Conservation (phyloP, 1,140 invertebrate species). For the Plectus sambesii region DNA sequence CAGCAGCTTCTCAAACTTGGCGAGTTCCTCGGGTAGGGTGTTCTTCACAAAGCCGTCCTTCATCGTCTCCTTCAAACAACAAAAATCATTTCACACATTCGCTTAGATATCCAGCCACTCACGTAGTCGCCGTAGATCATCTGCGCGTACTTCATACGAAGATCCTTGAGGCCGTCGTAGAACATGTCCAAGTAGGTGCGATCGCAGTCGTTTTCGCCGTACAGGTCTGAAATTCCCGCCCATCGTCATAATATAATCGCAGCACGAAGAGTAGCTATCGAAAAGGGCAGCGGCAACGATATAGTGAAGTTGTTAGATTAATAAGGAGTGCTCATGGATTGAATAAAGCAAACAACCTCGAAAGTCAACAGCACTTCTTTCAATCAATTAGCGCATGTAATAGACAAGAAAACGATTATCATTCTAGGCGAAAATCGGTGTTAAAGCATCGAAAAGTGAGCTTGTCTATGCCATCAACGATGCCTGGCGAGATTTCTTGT, state of each 20-base stretch:
- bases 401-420: no score
- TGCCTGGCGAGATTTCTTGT: no score
- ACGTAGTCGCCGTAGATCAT: constrained; percentile 45
- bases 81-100: neutral
- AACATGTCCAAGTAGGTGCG: constrained; percentile 17
- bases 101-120: constrained; percentile 16
- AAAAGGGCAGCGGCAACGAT: no score
- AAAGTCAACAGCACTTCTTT: no score
- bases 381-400: no score
- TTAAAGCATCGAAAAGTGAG: no score
- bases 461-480: no score
- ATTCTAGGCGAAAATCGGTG: no score
- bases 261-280: no score
- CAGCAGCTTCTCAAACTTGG: constrained; percentile 26
- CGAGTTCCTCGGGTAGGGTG: constrained; percentile 17
- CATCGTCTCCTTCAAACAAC: constrained; percentile 16
- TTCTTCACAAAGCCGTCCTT: constrained; percentile 21
- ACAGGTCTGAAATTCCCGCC: constrained; percentile 35
- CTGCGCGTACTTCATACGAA: constrained; percentile 27
- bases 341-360: no score
- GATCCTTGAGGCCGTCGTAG: constrained; percentile 42
- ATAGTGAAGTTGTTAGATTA: no score
- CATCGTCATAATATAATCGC: no score
- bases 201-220: constrained; percentile 10
- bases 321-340: constrained; percentile 10